Base-by-base conservation (phyloP, 2,888 invertebrate species). In the Drosophila merina region DNA sequence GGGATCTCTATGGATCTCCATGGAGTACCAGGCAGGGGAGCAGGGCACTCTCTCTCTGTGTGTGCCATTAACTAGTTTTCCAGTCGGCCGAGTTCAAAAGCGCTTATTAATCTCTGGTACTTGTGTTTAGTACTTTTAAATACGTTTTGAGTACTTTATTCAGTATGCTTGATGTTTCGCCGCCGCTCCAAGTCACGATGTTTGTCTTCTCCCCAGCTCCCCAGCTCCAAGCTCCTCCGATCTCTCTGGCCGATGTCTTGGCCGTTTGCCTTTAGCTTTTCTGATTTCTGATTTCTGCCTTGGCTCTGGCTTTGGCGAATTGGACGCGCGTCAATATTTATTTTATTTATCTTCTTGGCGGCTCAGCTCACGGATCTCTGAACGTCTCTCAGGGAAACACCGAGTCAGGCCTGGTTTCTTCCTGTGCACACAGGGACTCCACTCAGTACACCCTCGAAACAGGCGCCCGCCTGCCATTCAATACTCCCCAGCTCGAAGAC, bases 51-150 rank as follows among this genome's bases (percentile, higher is more conserved):
- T 28, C 10, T 28, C n/a, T 30, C 25, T 42, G 30, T 40, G 72
- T 60, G 77, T 74, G 73, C 76, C 74, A 86, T 88, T 83, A 89
- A 89, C 86, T 85, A 86, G 88, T 90, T 89, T 89, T 88, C 88
- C 89, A 88, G 89, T 89, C 89, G 89, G 89, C 81, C 79, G 88
- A 90, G 80, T 89, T 90, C 90, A 90, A 90, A 90, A 86, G 81
- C 89, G 78, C 86, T 90, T 90, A 89, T 87, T 89, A 90, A 89
- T 89, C 89, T 88, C 76, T 83, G 79, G 87, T 88, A 88, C 84
- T 88, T 85, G 84, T 82, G 81, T 82, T 86, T 88, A 84, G 83
- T 86, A 80, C 82, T 86, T 89, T 84, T 84, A 79, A 89, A 88
- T 87, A 88, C 75, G 79, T 86, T 86, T 89, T 89, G 89, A 89